A percentile compares a stretch with the other conserved stretches of the same genome.
These are phyloP conservation scores for Maccullochella peelii DNA, from an alignment of 2,113 vertebrate species.

Conservation along the genomic window DNA sequence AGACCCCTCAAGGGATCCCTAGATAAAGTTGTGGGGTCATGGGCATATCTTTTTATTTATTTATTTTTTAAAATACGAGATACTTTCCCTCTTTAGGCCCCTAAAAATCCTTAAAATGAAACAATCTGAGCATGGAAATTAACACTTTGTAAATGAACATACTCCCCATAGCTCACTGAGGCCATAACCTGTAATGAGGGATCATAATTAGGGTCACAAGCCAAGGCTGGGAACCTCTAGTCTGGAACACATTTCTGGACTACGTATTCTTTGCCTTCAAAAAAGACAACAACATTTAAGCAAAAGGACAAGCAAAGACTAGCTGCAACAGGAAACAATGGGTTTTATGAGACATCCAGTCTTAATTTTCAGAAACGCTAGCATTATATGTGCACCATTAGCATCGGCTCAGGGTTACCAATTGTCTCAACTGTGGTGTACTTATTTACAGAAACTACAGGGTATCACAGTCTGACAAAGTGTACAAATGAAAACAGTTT, in stretches of 20 bases:
- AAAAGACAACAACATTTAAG: not conserved
- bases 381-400: not conserved
- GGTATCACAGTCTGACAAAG: constrained; percentile 38
- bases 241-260: not conserved
- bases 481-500: constrained; percentile 40
- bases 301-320: not conserved
- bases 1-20: not conserved
- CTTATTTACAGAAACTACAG: constrained; percentile 57
- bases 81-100: not conserved
- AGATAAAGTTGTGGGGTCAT: not conserved
- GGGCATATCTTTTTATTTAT: not conserved
- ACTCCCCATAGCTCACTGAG: not conserved
- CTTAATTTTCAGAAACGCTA: constrained; percentile 34
- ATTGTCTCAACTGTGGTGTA: constrained; percentile 19
- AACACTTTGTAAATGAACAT: not conserved
- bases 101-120: constrained; percentile 1
- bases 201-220: not conserved
- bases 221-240: not conserved
- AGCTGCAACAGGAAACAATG: not conserved
- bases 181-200: not conserved
- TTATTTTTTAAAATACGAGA: not conserved
- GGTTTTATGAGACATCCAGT: constrained; percentile 6
- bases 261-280: not conserved
- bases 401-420: constrained; percentile 1
- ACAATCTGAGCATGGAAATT: not conserved